Evolutionary conservation across 2,113 vertebrate species (phyloP), one percentile per base, ranked within the genome.

Genomic region (Nanorana parkeri): DNA sequence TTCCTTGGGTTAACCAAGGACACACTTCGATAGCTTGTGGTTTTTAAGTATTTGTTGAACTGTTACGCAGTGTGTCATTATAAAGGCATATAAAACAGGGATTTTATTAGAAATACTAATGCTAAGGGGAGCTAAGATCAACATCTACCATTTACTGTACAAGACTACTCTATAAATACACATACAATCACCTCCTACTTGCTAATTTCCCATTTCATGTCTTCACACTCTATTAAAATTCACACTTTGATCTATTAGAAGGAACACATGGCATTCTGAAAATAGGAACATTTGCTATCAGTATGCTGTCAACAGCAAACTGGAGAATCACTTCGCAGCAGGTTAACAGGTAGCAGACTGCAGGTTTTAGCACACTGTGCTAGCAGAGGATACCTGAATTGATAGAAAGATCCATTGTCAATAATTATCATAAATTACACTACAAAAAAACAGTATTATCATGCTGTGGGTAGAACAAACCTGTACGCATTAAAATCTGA

Each of bases 201-300:
- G 21, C 54, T 36, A n/a, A 74, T 23, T 60, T 69, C 5, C n/a
- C 29, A 24, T 3, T 68, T 79, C 10, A 41, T 15, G 29, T 24
- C 66, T 80, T 61, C 66, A 51, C 28, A 56, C 29, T n/a, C 28
- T 68, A 68, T 68, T 79, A 36, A 56, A 68, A 68, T 32, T 79
- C 65, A 60, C 67, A 69, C 32, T 41, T 61, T 20, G 26, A 47
- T 36, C 5, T 78, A 56, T 41, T 68, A 65, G n/a, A 69, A 29
- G 55, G 54, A 61, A 69, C 78, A 28, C 78, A 71, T 80, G 67
- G 78, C 7, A 32, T 69, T 73, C 78, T 80, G 55, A 71, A 80
- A 80, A 71, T 80, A 80, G 78, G 54, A 68, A 8, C 29, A 69
- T 17, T 69, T 80, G 55, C 78, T 68, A 80, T 80, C 78, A 61